Evolutionary conservation across 1,140 invertebrate genomes (phyloP).

Genomic region (Lordiphosa collinella): DNA sequence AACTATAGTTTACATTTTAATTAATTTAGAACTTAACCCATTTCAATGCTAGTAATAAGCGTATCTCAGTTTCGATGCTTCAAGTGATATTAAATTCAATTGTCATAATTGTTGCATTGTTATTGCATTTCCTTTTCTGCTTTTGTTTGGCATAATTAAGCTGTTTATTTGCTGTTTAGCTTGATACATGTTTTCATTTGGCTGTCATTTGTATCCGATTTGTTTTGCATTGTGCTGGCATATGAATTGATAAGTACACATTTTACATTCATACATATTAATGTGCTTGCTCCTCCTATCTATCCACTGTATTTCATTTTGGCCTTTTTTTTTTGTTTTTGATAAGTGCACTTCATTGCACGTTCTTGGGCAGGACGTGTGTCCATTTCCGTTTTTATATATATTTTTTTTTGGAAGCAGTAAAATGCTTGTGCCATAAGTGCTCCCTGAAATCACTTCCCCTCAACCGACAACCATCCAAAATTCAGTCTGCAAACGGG

Average conservation of each 20-base stretch:
- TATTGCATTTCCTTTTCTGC: slow-evolving; percentile 2
- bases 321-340: slow-evolving; percentile 25
- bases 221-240: slow-evolving; percentile 8
- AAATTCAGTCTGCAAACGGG: slow-evolving; percentile 1
- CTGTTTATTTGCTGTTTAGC: slow-evolving; percentile 3
- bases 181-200: slow-evolving; percentile 1
- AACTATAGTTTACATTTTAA: too few species aligned
- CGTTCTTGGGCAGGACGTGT: slow-evolving; percentile 42
- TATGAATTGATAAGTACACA: not conserved
- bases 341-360: slow-evolving; percentile 38
- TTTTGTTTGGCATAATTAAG: slow-evolving; percentile 23
- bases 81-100: not conserved
- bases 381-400: slow-evolving; percentile 23
- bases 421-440: slow-evolving; percentile 55
- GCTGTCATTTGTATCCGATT: slow-evolving; percentile 1
- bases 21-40: too few species aligned
- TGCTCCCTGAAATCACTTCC: slow-evolving; percentile 68
- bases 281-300: not conserved
- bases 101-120: slow-evolving; percentile 9
- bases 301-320: slow-evolving; percentile 20
- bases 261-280: not conserved
- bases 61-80: too few species aligned
- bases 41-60: too few species aligned
- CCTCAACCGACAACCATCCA: slow-evolving; percentile 23
- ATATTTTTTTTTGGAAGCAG: slow-evolving; percentile 19